These are phyloP conservation scores for Elysia crispata DNA, from an alignment of 2,888 invertebrate species.

Conservation along the genomic window DNA sequence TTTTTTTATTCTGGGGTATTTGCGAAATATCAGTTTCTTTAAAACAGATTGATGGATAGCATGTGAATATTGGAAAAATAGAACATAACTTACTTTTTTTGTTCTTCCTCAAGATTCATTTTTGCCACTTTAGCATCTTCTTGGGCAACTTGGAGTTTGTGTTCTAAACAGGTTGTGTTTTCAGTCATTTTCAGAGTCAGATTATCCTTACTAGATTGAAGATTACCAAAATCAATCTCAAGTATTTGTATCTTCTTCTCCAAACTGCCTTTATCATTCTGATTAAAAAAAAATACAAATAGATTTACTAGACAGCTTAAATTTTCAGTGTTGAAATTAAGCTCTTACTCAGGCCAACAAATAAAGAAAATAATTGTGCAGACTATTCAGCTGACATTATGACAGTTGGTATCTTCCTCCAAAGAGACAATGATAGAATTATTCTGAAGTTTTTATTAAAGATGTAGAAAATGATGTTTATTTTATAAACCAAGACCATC, in stretches of 20 bases:
- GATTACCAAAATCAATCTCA: slow-evolving; percentile 29
- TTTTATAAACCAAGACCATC: no score
- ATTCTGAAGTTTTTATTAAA: no score
- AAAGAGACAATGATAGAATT: no score
- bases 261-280: slow-evolving; percentile 51
- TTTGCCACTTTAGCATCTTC: slow-evolving; percentile 51
- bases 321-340: no score
- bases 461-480: no score
- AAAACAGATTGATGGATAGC: not conserved
- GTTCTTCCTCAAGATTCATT: slow-evolving; percentile 50
- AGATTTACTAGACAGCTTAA: not conserved
- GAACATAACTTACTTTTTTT: slow-evolving; percentile 42
- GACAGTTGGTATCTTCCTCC: no score
- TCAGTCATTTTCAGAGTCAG: slow-evolving; percentile 28
- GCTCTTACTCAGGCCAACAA: no score
- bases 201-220: slow-evolving; percentile 34
- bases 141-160: slow-evolving; percentile 44
- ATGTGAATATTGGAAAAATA: not conserved
- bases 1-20: no score
- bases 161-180: slow-evolving; percentile 6
- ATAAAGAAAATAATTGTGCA: no score
- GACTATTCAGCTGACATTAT: no score
- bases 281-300: not conserved
- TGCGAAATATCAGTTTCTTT: no score
- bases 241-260: slow-evolving; percentile 37